Conservation (phyloP, 2,113 vertebrate species). For the Mus pahari region DNA sequence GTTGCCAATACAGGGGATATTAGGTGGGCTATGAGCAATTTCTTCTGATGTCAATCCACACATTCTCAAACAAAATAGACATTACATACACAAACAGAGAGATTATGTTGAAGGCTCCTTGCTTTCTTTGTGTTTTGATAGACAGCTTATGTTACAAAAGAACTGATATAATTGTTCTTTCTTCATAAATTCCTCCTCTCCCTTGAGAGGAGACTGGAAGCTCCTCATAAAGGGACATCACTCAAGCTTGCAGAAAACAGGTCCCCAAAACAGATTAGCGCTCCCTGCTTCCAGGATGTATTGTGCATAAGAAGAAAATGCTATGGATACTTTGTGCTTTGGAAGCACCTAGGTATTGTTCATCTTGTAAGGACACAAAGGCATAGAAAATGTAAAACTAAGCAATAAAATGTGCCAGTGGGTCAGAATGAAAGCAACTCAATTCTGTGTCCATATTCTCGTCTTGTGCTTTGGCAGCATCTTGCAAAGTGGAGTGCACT, state of each 20-base stretch:
- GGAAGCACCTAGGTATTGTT: neutral
- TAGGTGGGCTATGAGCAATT: neutral
- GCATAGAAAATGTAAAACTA: conserved; percentile 7
- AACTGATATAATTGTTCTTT: conserved; percentile 18
- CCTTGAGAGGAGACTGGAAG: conserved; percentile 40
- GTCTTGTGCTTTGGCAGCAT: neutral
- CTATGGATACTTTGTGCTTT: neutral
- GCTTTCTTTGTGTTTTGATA: conserved; percentile 16
- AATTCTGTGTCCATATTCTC: neutral
- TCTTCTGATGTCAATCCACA: neutral
- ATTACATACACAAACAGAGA: neutral
- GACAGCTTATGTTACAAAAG: neutral
- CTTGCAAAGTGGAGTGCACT: neutral
- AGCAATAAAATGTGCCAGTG: neutral
- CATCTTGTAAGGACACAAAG: neutral
- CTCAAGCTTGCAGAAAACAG: neutral
- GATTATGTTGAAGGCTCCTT: neutral
- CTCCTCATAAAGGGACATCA: neutral
- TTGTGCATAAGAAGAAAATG: neutral
- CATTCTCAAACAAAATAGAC: neutral
- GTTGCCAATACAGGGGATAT: neutral
- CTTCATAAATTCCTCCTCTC: conserved; percentile 55
- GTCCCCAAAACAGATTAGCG: conserved; percentile 27
- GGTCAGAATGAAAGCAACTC: neutral
- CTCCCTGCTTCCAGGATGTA: neutral